Conservation (phyloP, 2,113 vertebrate genomes). For the Rhinichthys klamathensis region DNA sequence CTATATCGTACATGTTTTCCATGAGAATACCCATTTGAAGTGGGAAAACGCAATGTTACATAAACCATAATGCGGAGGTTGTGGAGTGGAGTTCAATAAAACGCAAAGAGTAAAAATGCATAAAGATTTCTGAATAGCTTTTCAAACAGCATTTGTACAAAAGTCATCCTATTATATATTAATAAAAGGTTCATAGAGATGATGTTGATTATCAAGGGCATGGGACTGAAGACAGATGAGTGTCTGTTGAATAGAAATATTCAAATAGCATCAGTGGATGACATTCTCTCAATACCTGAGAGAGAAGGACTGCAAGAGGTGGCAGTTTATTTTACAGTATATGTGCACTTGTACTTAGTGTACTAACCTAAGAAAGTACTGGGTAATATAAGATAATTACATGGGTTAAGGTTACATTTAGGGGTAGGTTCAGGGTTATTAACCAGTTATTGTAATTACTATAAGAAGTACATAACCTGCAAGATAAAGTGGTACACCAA, state of each 20-base stretch:
- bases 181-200: neutral
- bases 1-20: neutral
- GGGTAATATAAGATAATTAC: no score
- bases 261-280: neutral
- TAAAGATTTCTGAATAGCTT: neutral
- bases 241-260: neutral
- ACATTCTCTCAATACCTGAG: neutral
- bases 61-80: neutral
- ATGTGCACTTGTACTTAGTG: no score
- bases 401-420: no score
- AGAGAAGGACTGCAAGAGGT: neutral
- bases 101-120: neutral
- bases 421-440: no score
- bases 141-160: neutral
- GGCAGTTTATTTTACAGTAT: no score
- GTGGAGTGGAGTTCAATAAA: neutral
- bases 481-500: conserved; percentile 21
- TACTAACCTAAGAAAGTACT: no score
- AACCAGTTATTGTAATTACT: no score
- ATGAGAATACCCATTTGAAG: neutral
- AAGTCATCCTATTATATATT: neutral
- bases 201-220: neutral
- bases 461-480: no score
- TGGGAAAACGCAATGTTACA: neutral
- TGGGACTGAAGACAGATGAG: neutral